These are phyloP conservation scores for Myotis pilosus DNA, from an alignment of 2,797 vertebrate genomes.

Conservation along the genomic window DNA sequence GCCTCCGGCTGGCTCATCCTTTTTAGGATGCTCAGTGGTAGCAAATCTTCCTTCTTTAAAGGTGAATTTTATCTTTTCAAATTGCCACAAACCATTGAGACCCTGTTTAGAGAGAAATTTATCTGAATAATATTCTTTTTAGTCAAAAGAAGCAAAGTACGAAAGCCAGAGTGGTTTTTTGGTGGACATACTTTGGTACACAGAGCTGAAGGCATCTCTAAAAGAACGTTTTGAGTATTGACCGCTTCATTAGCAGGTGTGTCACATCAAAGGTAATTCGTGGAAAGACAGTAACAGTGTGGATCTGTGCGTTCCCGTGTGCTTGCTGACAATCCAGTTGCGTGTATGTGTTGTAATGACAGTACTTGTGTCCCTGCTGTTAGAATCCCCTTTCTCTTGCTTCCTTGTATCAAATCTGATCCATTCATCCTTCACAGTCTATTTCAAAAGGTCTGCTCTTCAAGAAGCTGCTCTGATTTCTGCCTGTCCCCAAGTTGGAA, in stretches of 20 bases:
- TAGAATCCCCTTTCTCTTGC: not conserved
- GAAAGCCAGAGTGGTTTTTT: not conserved
- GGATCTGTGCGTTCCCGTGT: not conserved
- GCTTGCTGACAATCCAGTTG: not conserved
- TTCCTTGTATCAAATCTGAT: not conserved
- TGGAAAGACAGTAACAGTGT: accelerated
- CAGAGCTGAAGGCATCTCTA: not conserved
- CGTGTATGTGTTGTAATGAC: not conserved
- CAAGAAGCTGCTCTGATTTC: not conserved
- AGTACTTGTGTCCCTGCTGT: not conserved
- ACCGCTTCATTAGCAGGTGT: not conserved
- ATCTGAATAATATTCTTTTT: not conserved
- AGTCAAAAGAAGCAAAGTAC: not conserved
- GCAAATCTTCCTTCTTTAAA: not conserved
- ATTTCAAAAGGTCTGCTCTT: not conserved
- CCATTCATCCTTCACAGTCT: not conserved
- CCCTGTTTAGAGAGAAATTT: not conserved
- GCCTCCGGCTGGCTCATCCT: not conserved
- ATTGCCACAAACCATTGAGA: not conserved
- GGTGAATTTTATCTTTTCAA: not conserved
- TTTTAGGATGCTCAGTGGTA: not conserved
- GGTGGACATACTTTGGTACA: not conserved
- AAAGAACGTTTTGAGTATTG: not conserved
- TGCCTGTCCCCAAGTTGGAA: not conserved
- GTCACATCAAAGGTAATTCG: not conserved